A percentile compares a stretch with the other conserved stretches of the same genome.
These are phyloP conservation scores for western clawed frog (Xenopus tropicalis) DNA, from an alignment of 2,113 vertebrate species.

Conservation along the genomic window DNA sequence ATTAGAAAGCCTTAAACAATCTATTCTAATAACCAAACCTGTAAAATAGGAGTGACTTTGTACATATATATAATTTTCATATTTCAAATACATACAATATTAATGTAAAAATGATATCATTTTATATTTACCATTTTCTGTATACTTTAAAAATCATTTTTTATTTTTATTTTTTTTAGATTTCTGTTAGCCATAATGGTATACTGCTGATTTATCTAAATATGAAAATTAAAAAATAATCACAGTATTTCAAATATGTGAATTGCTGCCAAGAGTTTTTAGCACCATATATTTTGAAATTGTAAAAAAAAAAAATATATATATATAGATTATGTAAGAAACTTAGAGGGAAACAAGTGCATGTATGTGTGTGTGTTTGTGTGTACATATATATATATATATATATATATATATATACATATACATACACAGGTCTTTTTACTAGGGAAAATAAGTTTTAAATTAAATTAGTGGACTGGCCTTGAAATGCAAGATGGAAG, in stretches of 20 bases:
- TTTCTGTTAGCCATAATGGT: conserved; percentile 71
- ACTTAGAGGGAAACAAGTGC: too few relatives aligned
- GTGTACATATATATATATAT: too few relatives aligned
- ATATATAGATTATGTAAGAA: too few relatives aligned
- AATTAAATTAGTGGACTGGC: too few relatives aligned
- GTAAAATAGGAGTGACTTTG: conserved; percentile 87
- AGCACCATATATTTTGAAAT: conserved; percentile 94
- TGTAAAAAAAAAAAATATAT: conserved; percentile 67
- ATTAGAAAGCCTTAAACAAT: conserved; percentile 80
- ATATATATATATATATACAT: too few relatives aligned
- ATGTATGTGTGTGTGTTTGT: too few relatives aligned
- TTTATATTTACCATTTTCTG: conserved; percentile 70
- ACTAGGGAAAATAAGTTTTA: too few relatives aligned
- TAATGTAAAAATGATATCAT: conserved; percentile 87
- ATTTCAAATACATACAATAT: conserved; percentile 90
- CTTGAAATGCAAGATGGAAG: too few relatives aligned
- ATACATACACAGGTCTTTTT: too few relatives aligned
- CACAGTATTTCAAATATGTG: conserved; percentile 84
- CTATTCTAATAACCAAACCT: conserved; percentile 84
- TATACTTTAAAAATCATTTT: too few relatives aligned
- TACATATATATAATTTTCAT: conserved; percentile 82
- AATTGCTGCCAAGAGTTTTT: conserved; percentile 90
- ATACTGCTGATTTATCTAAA: conserved; percentile 83
- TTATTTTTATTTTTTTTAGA: conserved; percentile 55
- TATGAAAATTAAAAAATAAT: conserved; percentile 85